Evolutionary conservation across 2,113 vertebrate genomes (phyloP).

Genomic region (Dicaeum eximium): DNA sequence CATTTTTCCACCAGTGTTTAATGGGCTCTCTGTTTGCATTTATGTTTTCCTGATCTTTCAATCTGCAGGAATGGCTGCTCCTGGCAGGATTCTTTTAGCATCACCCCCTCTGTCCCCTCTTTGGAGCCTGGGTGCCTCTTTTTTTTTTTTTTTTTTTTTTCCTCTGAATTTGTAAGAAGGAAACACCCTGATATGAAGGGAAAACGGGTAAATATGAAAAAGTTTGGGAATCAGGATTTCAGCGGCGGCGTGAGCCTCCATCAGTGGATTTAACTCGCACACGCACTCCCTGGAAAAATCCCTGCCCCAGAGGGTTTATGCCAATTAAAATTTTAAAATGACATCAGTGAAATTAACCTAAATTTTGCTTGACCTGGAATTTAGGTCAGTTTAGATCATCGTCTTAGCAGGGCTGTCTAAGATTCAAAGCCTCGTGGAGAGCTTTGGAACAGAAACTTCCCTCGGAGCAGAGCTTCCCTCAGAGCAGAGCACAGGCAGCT

Average conservation of each 20-base stretch:
- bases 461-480: background rate
- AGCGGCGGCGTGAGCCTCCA: background rate
- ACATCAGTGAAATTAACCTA: constrained; percentile 57
- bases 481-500: background rate
- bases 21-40: constrained; percentile 67
- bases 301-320: constrained; percentile 21
- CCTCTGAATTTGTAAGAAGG: background rate
- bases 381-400: constrained; percentile 60
- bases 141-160: background rate
- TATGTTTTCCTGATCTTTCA: constrained; percentile 60
- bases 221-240: background rate
- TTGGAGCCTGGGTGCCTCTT: background rate
- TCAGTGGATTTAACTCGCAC: background rate
- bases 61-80: constrained; percentile 17
- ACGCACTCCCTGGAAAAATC: constrained; percentile 48
- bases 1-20: constrained; percentile 65
- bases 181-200: background rate
- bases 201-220: background rate
- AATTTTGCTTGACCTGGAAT: constrained; percentile 63
- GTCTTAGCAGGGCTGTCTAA: background rate
- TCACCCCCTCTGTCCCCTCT: background rate
- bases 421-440: background rate
- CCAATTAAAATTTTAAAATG: constrained; percentile 51
- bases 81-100: background rate
- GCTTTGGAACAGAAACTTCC: background rate